Percentiles rank a stretch among this genome's conserved stretches.
These are phyloP conservation scores for Calcarius lapponicus DNA, from an alignment of 2,797 vertebrate genomes.

Conservation along the genomic window DNA sequence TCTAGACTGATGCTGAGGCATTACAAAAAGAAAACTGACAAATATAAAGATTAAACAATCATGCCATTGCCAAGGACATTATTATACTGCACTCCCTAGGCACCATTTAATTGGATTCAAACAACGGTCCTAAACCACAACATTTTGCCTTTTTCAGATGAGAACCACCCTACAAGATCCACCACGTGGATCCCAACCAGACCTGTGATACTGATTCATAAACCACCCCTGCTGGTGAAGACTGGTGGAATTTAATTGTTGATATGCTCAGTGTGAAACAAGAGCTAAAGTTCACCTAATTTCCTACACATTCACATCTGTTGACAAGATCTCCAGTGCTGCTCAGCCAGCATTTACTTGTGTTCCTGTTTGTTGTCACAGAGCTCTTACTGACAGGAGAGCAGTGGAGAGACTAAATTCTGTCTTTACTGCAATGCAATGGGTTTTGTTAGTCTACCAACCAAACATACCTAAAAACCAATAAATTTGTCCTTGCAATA, in stretches of 20 bases:
- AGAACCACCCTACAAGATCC: neutral
- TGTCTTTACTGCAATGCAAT: neutral
- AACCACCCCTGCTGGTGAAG: neutral
- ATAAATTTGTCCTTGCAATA: neutral
- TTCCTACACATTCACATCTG: neutral
- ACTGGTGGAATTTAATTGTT: neutral
- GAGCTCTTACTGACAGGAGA: neutral
- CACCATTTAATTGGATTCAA: neutral
- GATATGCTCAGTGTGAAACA: neutral
- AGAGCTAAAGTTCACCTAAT: neutral
- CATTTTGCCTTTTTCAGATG: neutral
- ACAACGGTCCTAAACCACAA: neutral
- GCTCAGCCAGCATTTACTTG: neutral
- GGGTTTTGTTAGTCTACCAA: neutral
- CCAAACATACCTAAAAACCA: neutral
- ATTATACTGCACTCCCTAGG: neutral
- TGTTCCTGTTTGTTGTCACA: neutral
- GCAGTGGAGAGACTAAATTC: neutral
- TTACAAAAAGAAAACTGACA: neutral
- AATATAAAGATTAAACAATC: slow-evolving; percentile 9
- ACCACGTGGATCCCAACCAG: neutral
- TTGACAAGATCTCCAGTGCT: neutral
- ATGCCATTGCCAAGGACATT: neutral
- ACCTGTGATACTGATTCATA: neutral
- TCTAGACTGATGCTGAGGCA: neutral